These are phyloP conservation scores for Drosophila subsilvestris DNA, from an alignment of 2,888 invertebrate species.

Conservation along the genomic window DNA sequence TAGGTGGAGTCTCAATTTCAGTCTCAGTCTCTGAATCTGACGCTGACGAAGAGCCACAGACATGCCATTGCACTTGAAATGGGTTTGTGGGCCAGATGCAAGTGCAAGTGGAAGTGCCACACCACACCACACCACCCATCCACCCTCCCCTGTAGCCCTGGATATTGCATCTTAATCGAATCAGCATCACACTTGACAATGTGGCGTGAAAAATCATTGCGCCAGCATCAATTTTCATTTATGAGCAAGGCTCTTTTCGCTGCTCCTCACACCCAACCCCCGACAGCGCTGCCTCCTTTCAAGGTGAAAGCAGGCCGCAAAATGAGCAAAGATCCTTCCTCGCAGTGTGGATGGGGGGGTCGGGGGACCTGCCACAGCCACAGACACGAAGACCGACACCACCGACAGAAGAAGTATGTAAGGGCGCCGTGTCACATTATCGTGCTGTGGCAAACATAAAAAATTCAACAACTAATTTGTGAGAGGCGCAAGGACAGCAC, in stretches of 20 bases:
- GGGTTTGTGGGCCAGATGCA: conserved; percentile 59
- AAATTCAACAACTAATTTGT: conserved; percentile 74
- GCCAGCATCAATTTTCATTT: conserved; percentile 69
- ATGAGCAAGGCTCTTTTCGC: conserved; percentile 13
- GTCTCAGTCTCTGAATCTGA: conserved; percentile 12
- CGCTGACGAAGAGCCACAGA: conserved; percentile 11
- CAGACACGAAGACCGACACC: too few relatives aligned
- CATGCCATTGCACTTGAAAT: conserved; percentile 62
- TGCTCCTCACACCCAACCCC: too few relatives aligned
- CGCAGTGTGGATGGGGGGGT: conserved; percentile 14
- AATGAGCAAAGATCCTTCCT: conserved; percentile 33
- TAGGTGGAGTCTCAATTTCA: conserved; percentile 44
- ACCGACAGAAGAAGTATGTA: conserved; percentile 40
- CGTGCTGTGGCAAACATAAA: conserved; percentile 52
- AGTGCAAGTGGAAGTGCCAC: conserved; percentile 20
- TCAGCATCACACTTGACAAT: conserved; percentile 65
- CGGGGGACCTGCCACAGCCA: neutral
- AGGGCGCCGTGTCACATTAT: conserved; percentile 36
- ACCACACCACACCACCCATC: neutral
- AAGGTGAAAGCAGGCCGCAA: conserved; percentile 39
- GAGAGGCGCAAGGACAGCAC: conserved; percentile 41
- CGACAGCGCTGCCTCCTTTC: conserved; percentile 27
- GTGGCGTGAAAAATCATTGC: conserved; percentile 70
- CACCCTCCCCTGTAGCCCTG: conserved; percentile 4
- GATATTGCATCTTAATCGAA: conserved; percentile 60